phyloP scores from a whole-genome alignment of 2,888 invertebrate genomes.

The Thysanoteuthis rhombus region DNA sequence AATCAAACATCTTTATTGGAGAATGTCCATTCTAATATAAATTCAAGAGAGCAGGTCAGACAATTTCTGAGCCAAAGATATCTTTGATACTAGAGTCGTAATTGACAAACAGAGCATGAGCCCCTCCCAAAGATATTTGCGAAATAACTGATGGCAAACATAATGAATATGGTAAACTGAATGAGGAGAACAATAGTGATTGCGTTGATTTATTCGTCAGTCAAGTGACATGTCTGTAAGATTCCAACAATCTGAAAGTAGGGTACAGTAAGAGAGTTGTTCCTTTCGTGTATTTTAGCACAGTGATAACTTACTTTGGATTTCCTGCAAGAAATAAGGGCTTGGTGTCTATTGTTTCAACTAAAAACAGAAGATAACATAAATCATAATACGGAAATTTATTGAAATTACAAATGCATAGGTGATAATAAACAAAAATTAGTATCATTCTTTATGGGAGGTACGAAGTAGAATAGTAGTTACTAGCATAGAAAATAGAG shows the following conservation, averaged over 20 bases:
- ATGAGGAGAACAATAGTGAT: slow-evolving; percentile 12
- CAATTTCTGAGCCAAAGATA: neutral
- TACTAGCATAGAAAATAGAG: no score
- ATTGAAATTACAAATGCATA: no score
- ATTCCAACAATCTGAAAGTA: neutral
- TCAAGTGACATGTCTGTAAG: neutral
- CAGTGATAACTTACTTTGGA: neutral
- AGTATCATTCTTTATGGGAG: no score
- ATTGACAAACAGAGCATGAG: neutral
- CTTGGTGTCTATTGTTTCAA: no score
- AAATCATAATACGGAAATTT: no score
- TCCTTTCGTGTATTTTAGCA: neutral
- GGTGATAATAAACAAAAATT: no score
- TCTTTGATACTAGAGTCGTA: neutral
- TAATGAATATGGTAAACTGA: slow-evolving; percentile 12
- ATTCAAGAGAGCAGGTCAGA: slow-evolving; percentile 12
- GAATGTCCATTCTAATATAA: neutral
- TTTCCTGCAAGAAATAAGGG: neutral
- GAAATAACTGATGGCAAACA: neutral
- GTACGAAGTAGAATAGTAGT: no score
- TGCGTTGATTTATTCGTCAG: neutral
- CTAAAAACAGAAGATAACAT: no score
- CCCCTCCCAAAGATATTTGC: neutral
- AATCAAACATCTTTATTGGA: slow-evolving; percentile 12
- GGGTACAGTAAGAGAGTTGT: neutral